A percentile compares a stretch with the other conserved stretches of the same genome.
phyloP scores from a whole-genome alignment of 2,888 invertebrate species.

The Patella depressa region DNA sequence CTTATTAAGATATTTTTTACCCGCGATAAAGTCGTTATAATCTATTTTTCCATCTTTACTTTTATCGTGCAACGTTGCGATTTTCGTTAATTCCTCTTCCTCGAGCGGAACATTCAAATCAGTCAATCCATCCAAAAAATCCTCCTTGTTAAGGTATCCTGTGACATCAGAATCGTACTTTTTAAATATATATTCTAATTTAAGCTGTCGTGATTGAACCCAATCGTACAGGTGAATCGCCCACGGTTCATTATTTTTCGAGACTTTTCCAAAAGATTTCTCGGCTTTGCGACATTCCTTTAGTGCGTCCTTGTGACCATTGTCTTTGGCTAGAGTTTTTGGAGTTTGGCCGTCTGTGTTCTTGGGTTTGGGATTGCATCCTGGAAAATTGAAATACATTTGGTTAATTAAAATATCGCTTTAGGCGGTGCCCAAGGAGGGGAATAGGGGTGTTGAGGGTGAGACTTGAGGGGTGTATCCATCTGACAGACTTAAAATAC shows the following conservation, averaged over 20 bases:
- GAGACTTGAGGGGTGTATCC: too few relatives aligned
- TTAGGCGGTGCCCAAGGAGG: too few relatives aligned
- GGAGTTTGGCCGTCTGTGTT: constrained; percentile 68
- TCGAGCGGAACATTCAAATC: constrained; percentile 62
- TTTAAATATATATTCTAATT: constrained; percentile 59
- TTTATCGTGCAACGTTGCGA: constrained; percentile 61
- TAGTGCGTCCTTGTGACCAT: constrained; percentile 67
- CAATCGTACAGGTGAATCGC: constrained; percentile 69
- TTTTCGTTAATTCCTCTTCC: constrained; percentile 62
- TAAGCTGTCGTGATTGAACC: constrained; percentile 53
- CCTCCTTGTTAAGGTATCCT: constrained; percentile 58
- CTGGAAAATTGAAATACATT: constrained; percentile 44
- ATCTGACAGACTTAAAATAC: too few relatives aligned
- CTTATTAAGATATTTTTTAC: constrained; percentile 71
- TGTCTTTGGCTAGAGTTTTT: constrained; percentile 67
- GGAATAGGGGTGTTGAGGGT: too few relatives aligned
- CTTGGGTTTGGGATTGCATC: constrained; percentile 72
- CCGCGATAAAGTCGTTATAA: constrained; percentile 67
- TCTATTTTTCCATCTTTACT: constrained; percentile 63
- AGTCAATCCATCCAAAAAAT: constrained; percentile 62
- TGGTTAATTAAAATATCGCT: too few relatives aligned
- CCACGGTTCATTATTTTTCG: constrained; percentile 69
- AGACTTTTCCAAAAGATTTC: constrained; percentile 67
- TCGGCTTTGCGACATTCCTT: constrained; percentile 71
- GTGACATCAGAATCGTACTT: constrained; percentile 64